Base-by-base conservation (phyloP, 2,113 vertebrate species). In the Astatoreochromis straeleni region DNA sequence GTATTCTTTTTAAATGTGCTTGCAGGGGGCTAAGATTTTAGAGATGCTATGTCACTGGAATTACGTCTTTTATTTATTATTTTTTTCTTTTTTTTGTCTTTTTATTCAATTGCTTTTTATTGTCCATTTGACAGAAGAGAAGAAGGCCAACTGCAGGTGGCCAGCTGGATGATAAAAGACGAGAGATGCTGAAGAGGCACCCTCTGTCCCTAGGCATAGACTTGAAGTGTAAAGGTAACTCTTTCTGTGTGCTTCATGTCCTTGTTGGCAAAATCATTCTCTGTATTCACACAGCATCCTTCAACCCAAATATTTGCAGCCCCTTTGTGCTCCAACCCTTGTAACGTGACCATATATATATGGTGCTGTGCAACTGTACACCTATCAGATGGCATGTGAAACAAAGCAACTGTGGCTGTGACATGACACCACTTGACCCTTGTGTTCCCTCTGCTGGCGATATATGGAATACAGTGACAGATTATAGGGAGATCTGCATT, bases 101-200 rank as follows among this genome's bases (percentile, higher is more conserved):
- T 2, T 79, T 12, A 84, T 79, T 80, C 3, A 11, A 5, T 47
- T 47, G 14, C 11, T 26, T 19, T 26, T 83, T n/a, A 10, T 81
- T 75, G 6, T 78, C 11, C 83, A 33, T 42, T 24, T 87, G 13
- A 84, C 88, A 99, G 98, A 99, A 99, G 92, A 97, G 99, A 35
- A 97, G 99, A 35, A 93, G 99, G 47, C 97, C 98, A 60, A 99
- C 98, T 0, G 96, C 98, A 13, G 98, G 98, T 0, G 97, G 98
- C 84, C 98, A 99, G 93, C 94, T 99, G 94, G 99, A 99, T 0
- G 99, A 99, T 90, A 99, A 99, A 86, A 97, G 99, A 84, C 97
- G 97, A 79, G 98, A 99, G 95, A 99, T 99, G 98, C 95, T 99
- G 29, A 99, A 98, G 93, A 95, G 97, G 1, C 99, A 99, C 90